A percentile compares a stretch with the other conserved stretches of the same genome.
Conservation (phyloP, 2,797 vertebrate genomes). For the Rhinatrema bivittatum region DNA sequence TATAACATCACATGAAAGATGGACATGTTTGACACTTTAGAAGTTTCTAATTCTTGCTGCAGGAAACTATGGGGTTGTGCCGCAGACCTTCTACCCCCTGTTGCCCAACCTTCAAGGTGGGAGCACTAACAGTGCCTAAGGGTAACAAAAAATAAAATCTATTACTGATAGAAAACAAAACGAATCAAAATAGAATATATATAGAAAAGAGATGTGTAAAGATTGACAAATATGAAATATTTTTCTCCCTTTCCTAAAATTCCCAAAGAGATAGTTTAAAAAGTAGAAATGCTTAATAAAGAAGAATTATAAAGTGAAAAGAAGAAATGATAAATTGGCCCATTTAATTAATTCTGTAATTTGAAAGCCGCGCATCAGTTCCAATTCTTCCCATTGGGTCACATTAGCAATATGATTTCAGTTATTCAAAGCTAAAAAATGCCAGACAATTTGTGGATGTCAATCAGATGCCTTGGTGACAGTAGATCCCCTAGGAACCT, state of each 20-base stretch:
- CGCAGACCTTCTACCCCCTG: too few relatives aligned
- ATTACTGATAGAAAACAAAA: neutral
- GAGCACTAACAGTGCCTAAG: too few relatives aligned
- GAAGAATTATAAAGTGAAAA: slow-evolving; percentile 14
- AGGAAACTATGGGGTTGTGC: too few relatives aligned
- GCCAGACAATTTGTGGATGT: neutral
- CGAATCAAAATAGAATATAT: neutral
- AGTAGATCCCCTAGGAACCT: neutral
- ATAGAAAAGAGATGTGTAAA: neutral
- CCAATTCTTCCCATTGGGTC: neutral
- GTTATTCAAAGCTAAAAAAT: neutral
- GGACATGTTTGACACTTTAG: too few relatives aligned
- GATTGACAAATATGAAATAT: slow-evolving; percentile 1
- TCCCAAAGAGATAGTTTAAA: slow-evolving; percentile 8
- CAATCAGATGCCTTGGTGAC: neutral
- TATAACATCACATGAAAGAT: too few relatives aligned
- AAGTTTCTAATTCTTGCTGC: too few relatives aligned
- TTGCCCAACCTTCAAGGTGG: too few relatives aligned
- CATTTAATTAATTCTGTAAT: slow-evolving; percentile 8
- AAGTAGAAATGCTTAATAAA: slow-evolving; percentile 4
- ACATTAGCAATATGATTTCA: neutral
- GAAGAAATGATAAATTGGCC: slow-evolving; percentile 2
- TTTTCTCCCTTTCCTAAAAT: slow-evolving; percentile 1
- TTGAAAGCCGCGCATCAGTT: neutral
- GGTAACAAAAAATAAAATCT: too few relatives aligned